Percentiles rank a stretch among this genome's conserved stretches.
phyloP scores from a whole-genome alignment of 2,797 vertebrate genomes.

The Tiaroga cobitis region DNA sequence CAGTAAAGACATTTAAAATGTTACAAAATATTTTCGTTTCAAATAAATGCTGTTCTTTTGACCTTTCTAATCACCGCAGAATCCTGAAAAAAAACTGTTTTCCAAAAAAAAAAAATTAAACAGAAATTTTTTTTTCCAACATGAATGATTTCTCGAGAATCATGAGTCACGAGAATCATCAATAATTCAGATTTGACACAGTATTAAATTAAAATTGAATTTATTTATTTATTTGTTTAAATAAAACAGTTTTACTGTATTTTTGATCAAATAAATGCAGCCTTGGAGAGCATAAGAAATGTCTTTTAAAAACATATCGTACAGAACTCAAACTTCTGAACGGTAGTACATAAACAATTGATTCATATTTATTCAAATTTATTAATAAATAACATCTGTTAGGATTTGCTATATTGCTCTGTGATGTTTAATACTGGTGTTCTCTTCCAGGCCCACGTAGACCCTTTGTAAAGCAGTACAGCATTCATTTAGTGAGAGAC shows the following conservation, averaged over 20 bases:
- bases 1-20: background rate
- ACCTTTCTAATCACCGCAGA: background rate
- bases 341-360: too few relatives aligned
- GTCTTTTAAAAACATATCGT: background rate
- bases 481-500: conserved; percentile 7
- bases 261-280: background rate
- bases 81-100: background rate
- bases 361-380: too few relatives aligned
- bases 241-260: too few relatives aligned
- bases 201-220: background rate
- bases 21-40: background rate
- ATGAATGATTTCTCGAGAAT: background rate
- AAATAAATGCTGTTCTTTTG: background rate
- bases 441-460: background rate
- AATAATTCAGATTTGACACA: background rate
- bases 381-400: background rate
- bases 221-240: background rate
- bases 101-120: background rate
- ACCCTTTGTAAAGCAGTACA: background rate
- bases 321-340: background rate
- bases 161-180: too few relatives aligned
- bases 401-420: background rate
- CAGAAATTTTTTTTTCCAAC: background rate
- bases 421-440: background rate
- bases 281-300: background rate